These are phyloP conservation scores for Amblyteles armatorius DNA, from an alignment of 2,888 invertebrate genomes.

Conservation along the genomic window DNA sequence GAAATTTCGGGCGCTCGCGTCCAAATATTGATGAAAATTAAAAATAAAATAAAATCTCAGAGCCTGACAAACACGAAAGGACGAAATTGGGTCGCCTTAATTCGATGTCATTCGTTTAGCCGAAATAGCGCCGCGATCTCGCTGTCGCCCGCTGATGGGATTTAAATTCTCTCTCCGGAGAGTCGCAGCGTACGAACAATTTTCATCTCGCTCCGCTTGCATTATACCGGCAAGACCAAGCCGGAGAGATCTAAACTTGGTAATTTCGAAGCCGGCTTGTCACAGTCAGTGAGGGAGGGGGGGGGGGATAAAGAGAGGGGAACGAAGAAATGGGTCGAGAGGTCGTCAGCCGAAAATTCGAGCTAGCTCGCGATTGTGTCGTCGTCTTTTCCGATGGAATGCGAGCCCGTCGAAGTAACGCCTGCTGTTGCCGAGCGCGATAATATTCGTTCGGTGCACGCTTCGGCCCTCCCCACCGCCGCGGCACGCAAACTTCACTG, in stretches of 20 bases:
- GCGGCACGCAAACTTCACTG: background rate
- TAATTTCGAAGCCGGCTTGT: conserved; percentile 10
- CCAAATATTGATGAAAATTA: background rate
- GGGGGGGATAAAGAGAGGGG: background rate
- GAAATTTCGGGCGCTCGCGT: background rate
- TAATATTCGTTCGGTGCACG: conserved; percentile 11
- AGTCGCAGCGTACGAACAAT: background rate
- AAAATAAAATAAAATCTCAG: background rate
- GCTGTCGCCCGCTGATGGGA: conserved; percentile 14
- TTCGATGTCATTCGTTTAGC: conserved; percentile 6
- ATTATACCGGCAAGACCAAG: background rate
- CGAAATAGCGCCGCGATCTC: conserved; percentile 25
- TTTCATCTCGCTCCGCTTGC: conserved; percentile 2
- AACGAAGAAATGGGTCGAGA: conserved; percentile 51
- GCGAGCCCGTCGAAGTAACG: conserved; percentile 5
- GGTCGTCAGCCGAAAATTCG: conserved; percentile 51
- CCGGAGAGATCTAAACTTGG: conserved; percentile 28
- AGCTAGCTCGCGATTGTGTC: background rate
- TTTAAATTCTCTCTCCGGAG: conserved; percentile 25
- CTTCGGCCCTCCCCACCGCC: background rate
- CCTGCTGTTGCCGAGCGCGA: conserved; percentile 42
- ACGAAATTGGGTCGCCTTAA: conserved; percentile 35
- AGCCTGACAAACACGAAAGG: background rate
- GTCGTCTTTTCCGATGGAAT: conserved; percentile 6
- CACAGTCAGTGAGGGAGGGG: background rate